Base-by-base conservation (phyloP, 2,888 invertebrate genomes). In the Athalia circularis region DNA sequence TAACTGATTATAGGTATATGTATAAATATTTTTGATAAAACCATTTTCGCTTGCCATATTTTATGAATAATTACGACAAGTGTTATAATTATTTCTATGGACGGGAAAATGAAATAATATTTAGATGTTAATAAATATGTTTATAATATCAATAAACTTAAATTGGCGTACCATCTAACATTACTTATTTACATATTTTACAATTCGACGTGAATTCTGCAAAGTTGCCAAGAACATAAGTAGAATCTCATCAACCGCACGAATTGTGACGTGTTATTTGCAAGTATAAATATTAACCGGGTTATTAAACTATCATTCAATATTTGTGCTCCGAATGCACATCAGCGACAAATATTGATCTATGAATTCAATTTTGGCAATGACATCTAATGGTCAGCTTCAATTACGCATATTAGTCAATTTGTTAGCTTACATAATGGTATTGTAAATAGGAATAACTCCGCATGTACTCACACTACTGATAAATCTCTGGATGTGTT, bases 131-230 rank as follows among this genome's bases (percentile, higher is more conserved):
- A 57, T 15, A 59, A 59, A 57, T 47, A 75, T 48, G 52, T n/a
- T 15, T 9, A 47, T 54, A 61, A 45, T 48, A 47, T 75, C 7
- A 13, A n/a, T 64, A 62, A 75, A 75, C 61, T 29, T 50, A 75
- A 75, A 64, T 29, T 62, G 61, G 13, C 48, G 61, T 50, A 29
- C 5, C 62, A 9, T 64, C 50, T 62, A 75, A 75, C 57, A 75
- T 75, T 13, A 75, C 15, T 75, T 75, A 75, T 75, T 75, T 75
- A 75, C 75, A 75, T 75, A 75, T 75, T 29, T 75, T 75, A 75
- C 75, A 75, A 62, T 75, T 29, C 15, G 72, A 59, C 59, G 52
- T 59, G 45, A 45, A 47, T 57, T 59, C 47, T 59, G 59, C 9
- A 59, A 45, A 72, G 13, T 8, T 45, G 13, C n/a, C 4, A 62